Base-by-base conservation (phyloP, 2,888 invertebrate species). In the Scaptomyza reducta region DNA sequence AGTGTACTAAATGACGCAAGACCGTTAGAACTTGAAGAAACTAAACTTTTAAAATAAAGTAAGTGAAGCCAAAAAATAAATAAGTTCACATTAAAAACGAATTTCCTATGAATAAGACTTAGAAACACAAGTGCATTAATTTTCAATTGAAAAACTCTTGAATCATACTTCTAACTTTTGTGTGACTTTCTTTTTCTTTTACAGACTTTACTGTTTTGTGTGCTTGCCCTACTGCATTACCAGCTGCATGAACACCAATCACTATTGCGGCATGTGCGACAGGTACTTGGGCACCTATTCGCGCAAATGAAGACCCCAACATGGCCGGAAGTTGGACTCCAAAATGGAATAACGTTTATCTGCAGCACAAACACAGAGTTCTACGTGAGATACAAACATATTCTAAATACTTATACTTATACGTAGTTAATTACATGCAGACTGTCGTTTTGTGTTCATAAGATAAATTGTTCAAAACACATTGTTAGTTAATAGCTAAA, bases 181-280 rank as follows among this genome's bases (percentile, higher is more conserved):
- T 31, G 31, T 13, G 31, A n/a, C 14, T 22, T 10, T 14, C 14
- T n/a, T 10, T 42, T 18, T 40, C 10, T 2, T 53, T 7, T 47
- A 7, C 66, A 90, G 90, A 68, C 74, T 89, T 31, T 90, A 89
- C 51, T 90, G 90, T 65, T 90, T 80, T 40, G 66, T 90, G 29
- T 90, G 90, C 58, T 60, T 90, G 74, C 90, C 90, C 14, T 90
- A 90, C 57, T 89, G 83, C 70, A 88, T 90, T 58, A 58, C 72
- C 61, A 90, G 88, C 70, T 90, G 90, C 82, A 89, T 89, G 89
- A 82, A 77, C 53, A 74, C 84, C 29, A 82, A 77, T 59, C 90
- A 90, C 59, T 88, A 89, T 77, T 90, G 90, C 49, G 90, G 90
- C 79, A 85, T 90, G 82, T 90, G 90, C 44, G 86, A 90, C 49